Percentiles rank a stretch among this genome's conserved stretches.
Conservation (phyloP, 1,140 invertebrate species). For the Sitophilus oryzae region DNA sequence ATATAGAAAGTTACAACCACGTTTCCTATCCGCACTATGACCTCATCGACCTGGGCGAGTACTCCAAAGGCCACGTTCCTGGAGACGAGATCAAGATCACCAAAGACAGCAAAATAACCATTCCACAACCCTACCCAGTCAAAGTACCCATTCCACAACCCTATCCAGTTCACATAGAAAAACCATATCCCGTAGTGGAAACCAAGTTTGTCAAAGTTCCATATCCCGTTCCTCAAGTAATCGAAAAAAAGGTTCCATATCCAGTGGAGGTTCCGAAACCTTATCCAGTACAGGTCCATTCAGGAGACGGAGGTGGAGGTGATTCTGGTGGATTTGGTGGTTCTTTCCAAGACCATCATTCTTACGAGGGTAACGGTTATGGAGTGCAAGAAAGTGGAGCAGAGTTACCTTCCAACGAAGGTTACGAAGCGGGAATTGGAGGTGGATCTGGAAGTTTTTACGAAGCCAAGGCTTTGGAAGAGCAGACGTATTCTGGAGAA, state of each 20-base stretch:
- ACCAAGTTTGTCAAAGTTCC: constrained; percentile 35
- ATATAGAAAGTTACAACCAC: constrained; percentile 25
- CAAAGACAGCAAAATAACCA: constrained; percentile 30
- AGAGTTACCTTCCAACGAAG: constrained; percentile 13
- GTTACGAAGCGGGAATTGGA: constrained; percentile 8
- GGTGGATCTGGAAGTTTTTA: constrained; percentile 9
- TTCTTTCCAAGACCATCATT: constrained; percentile 16
- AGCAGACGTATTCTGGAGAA: not conserved
- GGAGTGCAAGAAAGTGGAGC: constrained; percentile 14
- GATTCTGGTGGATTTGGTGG: constrained; percentile 15
- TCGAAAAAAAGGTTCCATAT: constrained; percentile 34
- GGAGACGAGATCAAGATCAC: constrained; percentile 32
- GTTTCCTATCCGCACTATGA: constrained; percentile 34
- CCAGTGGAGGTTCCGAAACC: constrained; percentile 40
- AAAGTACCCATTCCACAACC: constrained; percentile 38
- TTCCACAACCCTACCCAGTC: constrained; percentile 38
- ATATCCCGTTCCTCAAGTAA: constrained; percentile 33
- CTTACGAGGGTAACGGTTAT: constrained; percentile 14
- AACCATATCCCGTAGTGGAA: constrained; percentile 33
- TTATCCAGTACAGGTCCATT: constrained; percentile 33
- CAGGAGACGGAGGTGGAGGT: not conserved
- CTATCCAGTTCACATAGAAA: constrained; percentile 36
- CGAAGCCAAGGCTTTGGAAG: constrained; percentile 16
- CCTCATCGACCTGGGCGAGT: constrained; percentile 32
- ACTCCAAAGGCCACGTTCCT: constrained; percentile 31